Evolutionary conservation across 2,113 vertebrate species (phyloP).

Genomic region (Panthera leo): DNA sequence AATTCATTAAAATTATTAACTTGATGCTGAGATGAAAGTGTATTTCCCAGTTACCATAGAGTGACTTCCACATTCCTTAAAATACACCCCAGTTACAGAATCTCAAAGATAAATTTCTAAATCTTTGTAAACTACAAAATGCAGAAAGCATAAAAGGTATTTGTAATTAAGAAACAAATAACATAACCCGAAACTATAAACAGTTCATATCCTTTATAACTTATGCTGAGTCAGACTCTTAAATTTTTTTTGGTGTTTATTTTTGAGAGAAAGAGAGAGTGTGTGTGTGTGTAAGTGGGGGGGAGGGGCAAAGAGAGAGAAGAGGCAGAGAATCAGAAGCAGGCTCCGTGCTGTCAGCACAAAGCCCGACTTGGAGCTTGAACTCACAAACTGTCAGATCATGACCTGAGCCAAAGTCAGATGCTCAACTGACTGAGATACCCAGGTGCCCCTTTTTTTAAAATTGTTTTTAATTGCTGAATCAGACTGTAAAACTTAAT

Average conservation of each 20-base stretch:
- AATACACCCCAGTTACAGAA: neutral
- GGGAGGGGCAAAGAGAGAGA: no score
- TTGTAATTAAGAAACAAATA: neutral
- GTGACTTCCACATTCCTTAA: neutral
- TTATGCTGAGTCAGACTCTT: neutral
- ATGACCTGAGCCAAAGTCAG: no score
- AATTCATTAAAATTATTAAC: neutral
- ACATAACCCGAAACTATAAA: neutral
- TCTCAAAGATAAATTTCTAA: neutral
- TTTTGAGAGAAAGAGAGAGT: no score
- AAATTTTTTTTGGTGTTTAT: no score
- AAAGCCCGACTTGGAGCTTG: no score
- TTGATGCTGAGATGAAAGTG: neutral
- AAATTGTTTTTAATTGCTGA: neutral
- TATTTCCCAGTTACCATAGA: neutral
- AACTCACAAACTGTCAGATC: no score
- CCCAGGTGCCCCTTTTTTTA: no score
- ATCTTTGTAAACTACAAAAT: neutral
- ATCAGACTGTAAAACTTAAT: constrained; percentile 25
- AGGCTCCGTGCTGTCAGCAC: no score
- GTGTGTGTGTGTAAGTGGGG: no score
- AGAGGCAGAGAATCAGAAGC: no score
- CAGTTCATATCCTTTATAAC: neutral
- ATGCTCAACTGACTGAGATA: no score
- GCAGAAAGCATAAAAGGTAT: neutral